Evolutionary conservation across 2,888 invertebrate genomes (phyloP).

Genomic region (Drosophila mulleri): DNA sequence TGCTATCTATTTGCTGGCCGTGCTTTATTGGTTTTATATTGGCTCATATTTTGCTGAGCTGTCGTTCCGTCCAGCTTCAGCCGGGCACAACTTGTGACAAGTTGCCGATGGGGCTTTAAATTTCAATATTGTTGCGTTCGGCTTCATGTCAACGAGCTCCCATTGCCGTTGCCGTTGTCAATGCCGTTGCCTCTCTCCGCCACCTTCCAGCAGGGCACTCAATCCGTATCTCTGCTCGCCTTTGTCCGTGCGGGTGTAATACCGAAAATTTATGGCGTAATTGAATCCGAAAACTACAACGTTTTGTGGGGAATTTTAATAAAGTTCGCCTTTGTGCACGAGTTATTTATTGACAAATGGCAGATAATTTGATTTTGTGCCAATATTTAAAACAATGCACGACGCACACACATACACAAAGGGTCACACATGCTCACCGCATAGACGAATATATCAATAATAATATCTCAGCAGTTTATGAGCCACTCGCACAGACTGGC

Average conservation of each 20-base stretch:
- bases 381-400: slow-evolving; percentile 74
- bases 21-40: slow-evolving; percentile 77
- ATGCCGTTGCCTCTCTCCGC: neutral
- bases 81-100: slow-evolving; percentile 71
- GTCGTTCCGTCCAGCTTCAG: slow-evolving; percentile 25
- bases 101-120: slow-evolving; percentile 77
- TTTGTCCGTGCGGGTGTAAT: slow-evolving; percentile 52
- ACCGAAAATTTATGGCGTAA: slow-evolving; percentile 76
- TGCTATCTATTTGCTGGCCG: slow-evolving; percentile 36
- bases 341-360: slow-evolving; percentile 79
- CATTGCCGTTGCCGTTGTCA: slow-evolving; percentile 21
- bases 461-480: slow-evolving; percentile 6
- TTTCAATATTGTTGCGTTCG: slow-evolving; percentile 67
- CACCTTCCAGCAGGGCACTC: neutral
- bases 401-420: slow-evolving; percentile 13
- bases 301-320: slow-evolving; percentile 80
- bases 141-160: slow-evolving; percentile 56
- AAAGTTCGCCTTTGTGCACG: slow-evolving; percentile 71
- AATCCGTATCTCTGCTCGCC: slow-evolving; percentile 1
- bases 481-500: neutral
- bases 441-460: slow-evolving; percentile 10
- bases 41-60: slow-evolving; percentile 74
- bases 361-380: slow-evolving; percentile 77
- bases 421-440: neutral
- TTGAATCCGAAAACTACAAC: slow-evolving; percentile 80